Evolutionary conservation across 2,888 invertebrate genomes (phyloP), one percentile per base, ranked within the genome.

Genomic region (Himalopsyche japonica): DNA sequence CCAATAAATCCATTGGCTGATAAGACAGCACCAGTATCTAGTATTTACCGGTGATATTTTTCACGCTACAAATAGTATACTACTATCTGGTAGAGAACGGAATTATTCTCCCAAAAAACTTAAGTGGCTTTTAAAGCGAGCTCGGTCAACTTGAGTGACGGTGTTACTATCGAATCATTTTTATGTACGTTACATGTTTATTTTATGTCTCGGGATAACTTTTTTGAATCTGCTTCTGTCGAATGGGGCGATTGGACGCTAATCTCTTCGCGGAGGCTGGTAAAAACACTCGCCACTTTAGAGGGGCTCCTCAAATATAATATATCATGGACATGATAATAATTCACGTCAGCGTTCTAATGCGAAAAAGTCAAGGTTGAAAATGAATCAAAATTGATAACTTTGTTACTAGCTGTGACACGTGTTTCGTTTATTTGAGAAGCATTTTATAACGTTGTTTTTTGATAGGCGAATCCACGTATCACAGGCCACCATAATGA

Each of bases 91-190:
- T 43, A 43, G 76, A 79, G 15, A 80, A 85, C 82, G 85, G 20
- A 77, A 78, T 10, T 83, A 81, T n/a, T 70, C 12, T 20, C 70
- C 27, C 30, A 70, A 70, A 70, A 70, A 70, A 27, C 20, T 83
- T 86, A 86, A 86, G 86, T 85, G 86, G 85, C 83, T 86, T 85
- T 86, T 86, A 86, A 84, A 81, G 79, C 79, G 82, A 80, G 82
- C 80, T 78, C 24, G 80, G 82, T 76, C 48, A 70, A 82, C 79
- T 49, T 77, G 84, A 82, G 83, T 76, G 79, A 70, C 70, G 82
- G 82, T 79, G 82, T 82, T 79, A 57, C 83, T 80, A 84, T 76
- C 84, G 84, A 82, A 86, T 86, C 77, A 86, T 85, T 85, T 85
- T 85, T 83, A 85, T 85, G 85, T 83, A 37, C 64, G 80, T 70